A percentile compares a stretch with the other conserved stretches of the same genome.
phyloP scores from a whole-genome alignment of 2,113 vertebrate genomes.

The Hiodon tergisus region DNA sequence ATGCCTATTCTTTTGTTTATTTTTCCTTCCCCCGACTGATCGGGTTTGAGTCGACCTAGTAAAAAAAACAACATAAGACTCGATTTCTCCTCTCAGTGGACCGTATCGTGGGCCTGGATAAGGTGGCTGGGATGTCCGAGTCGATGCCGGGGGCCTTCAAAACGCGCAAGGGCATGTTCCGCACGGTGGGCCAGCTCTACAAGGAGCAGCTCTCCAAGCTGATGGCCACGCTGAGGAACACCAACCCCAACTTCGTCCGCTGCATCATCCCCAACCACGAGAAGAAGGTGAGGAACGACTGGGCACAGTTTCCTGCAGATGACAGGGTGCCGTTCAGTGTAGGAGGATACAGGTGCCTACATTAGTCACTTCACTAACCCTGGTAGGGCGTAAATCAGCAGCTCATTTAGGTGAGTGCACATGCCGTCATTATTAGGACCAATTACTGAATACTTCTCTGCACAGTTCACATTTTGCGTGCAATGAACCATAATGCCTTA shows the following conservation, averaged over 20 bases:
- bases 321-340: too few relatives aligned
- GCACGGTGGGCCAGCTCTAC: slow-evolving; percentile 94
- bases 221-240: slow-evolving; percentile 94
- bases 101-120: slow-evolving; percentile 93
- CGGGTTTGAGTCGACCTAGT: too few relatives aligned
- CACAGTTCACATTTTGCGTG: too few relatives aligned
- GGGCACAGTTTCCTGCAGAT: neutral
- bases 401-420: neutral
- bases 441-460: too few relatives aligned
- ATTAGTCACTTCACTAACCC: too few relatives aligned
- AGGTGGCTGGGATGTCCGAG: slow-evolving; percentile 93
- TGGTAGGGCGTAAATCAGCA: too few relatives aligned
- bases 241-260: slow-evolving; percentile 97
- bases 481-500: too few relatives aligned
- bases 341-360: too few relatives aligned
- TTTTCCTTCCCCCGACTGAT: neutral
- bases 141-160: slow-evolving; percentile 86
- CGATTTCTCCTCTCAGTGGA: slow-evolving; percentile 71
- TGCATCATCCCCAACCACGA: slow-evolving; percentile 99
- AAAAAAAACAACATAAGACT: too few relatives aligned
- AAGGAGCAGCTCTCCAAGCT: slow-evolving; percentile 96
- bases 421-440: too few relatives aligned
- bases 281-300: slow-evolving; percentile 78
- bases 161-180: slow-evolving; percentile 97
- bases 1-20: neutral